Conservation (phyloP, 2,888 invertebrate genomes). For the Arrhopalites spinosus region DNA sequence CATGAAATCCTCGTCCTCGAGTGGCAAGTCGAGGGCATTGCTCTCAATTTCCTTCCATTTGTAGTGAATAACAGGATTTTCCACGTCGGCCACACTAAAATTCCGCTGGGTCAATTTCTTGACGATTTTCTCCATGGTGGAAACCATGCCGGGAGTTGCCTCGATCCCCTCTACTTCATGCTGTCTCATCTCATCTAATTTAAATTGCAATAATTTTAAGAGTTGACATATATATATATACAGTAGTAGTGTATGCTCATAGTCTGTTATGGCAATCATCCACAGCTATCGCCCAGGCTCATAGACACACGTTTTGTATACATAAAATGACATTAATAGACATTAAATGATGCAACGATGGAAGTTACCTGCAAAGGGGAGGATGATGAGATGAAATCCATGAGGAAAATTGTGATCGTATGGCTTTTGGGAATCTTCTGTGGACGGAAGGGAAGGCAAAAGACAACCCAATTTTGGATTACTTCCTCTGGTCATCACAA, state of each 20-base stretch:
- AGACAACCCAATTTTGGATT: conserved; percentile 49
- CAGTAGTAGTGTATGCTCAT: no score
- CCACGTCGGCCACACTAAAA: conserved; percentile 6
- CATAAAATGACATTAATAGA: no score
- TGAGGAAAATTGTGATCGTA: conserved; percentile 42
- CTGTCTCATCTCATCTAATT: neutral
- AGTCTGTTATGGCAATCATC: no score
- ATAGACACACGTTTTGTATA: no score
- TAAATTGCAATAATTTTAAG: neutral
- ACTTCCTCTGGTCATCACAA: conserved; percentile 46
- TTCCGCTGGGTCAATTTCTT: conserved; percentile 3
- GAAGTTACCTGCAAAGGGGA: conserved; percentile 47
- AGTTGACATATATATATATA: neutral
- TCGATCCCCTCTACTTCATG: neutral
- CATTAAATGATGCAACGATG: no score
- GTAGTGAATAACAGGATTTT: neutral
- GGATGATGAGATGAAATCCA: conserved; percentile 49
- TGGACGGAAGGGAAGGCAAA: conserved; percentile 50
- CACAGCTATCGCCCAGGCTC: no score
- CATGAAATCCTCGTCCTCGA: neutral
- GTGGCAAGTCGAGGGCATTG: neutral
- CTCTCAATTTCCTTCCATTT: conserved; percentile 21
- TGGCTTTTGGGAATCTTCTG: conserved; percentile 27
- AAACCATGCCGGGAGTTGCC: conserved; percentile 4
- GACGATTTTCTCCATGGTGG: conserved; percentile 8